Evolutionary conservation across 2,797 vertebrate species (phyloP).

Genomic region (Pelodytes ibericus): DNA sequence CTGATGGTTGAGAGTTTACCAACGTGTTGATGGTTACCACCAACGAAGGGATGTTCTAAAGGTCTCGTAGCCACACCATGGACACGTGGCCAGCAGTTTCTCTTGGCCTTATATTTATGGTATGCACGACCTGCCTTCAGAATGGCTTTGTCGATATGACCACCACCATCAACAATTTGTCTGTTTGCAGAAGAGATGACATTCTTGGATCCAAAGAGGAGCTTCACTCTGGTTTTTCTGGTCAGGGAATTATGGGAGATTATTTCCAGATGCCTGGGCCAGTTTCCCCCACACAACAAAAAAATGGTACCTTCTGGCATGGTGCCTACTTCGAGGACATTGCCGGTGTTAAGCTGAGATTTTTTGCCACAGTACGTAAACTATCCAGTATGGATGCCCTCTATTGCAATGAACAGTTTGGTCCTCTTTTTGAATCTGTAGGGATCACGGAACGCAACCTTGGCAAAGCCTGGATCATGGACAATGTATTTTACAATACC

Average conservation of each 20-base stretch:
- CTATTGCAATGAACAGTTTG: constrained; percentile 94
- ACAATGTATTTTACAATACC: constrained; percentile 98
- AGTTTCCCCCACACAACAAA: constrained; percentile 95
- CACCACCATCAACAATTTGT: constrained; percentile 95
- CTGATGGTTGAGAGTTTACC: constrained; percentile 98
- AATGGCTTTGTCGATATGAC: constrained; percentile 98
- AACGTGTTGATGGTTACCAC: constrained; percentile 99
- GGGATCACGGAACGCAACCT: constrained; percentile 92
- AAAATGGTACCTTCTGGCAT: constrained; percentile 98
- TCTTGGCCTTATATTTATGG: constrained; percentile 99
- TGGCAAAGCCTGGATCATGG: constrained; percentile 95
- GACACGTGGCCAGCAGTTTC: constrained; percentile 98
- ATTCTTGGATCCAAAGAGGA: constrained; percentile 96
- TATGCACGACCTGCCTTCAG: constrained; percentile 98
- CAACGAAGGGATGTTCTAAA: constrained; percentile 98
- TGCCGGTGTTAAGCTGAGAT: constrained; percentile 96
- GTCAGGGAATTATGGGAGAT: constrained; percentile 98
- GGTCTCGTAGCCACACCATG: constrained; percentile 99
- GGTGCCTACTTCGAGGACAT: constrained; percentile 92
- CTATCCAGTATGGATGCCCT: constrained; percentile 97
- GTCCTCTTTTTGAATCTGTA: constrained; percentile 98
- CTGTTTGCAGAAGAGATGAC: constrained; percentile 95
- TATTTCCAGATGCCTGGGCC: constrained; percentile 96
- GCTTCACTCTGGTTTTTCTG: constrained; percentile 94
- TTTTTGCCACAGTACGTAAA: constrained; percentile 99